A percentile compares a stretch with the other conserved stretches of the same genome.
Evolutionary conservation across 2,113 vertebrate genomes (phyloP).

Genomic region (Ciconia maguari): DNA sequence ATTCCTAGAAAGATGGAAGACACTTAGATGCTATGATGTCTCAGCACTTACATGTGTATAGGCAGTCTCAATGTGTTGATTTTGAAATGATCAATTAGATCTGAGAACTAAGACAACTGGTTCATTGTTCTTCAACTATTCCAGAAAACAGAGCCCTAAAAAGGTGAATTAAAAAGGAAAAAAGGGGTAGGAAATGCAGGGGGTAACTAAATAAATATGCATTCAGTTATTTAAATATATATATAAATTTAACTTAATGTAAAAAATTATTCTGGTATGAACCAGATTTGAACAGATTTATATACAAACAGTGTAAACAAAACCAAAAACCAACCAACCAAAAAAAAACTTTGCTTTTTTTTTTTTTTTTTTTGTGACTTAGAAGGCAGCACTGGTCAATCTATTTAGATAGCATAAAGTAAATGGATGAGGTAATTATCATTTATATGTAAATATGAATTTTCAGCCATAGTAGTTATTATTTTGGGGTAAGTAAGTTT

Average conservation of each 20-base stretch:
- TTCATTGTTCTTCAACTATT: neutral
- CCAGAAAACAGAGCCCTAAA: neutral
- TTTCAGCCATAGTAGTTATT: neutral
- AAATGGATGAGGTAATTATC: neutral
- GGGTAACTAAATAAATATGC: neutral
- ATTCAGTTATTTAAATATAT: neutral
- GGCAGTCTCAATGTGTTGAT: neutral
- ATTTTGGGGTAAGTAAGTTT: neutral
- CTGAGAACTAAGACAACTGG: neutral
- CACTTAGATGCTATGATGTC: neutral
- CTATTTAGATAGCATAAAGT: neutral
- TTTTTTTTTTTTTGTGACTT: neutral
- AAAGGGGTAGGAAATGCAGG: neutral
- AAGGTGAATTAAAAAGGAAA: neutral
- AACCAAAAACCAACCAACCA: neutral
- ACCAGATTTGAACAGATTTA: neutral
- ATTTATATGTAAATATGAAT: neutral
- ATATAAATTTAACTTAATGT: neutral
- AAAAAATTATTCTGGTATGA: neutral
- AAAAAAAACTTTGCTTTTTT: neutral
- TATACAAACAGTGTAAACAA: neutral
- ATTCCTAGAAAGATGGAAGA: neutral
- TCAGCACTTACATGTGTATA: neutral
- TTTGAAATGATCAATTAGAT: neutral
- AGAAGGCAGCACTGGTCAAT: neutral